These are phyloP conservation scores for Otolemur crassicaudatus DNA, from an alignment of 2,797 vertebrate genomes.

Conservation along the genomic window DNA sequence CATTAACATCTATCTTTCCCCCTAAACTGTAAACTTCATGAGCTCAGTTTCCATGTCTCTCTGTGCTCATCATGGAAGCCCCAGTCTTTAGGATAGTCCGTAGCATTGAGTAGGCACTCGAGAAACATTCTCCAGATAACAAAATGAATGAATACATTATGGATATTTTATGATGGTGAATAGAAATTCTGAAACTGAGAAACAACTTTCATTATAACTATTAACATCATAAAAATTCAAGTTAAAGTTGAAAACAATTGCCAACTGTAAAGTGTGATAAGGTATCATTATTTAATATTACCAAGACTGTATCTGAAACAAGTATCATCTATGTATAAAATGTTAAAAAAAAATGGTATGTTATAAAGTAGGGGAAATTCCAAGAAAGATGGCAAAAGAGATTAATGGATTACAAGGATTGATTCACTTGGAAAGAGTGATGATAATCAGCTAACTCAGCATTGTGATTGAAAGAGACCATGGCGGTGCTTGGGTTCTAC, in stretches of 20 bases:
- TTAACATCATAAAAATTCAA: slow-evolving; percentile 17
- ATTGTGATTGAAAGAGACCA: not conserved
- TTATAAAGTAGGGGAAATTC: not conserved
- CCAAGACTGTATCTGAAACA: slow-evolving; percentile 21
- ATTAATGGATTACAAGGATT: slow-evolving; percentile 23
- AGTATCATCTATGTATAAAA: not conserved
- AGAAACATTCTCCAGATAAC: not conserved
- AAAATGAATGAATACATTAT: not conserved
- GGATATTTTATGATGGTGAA: not conserved
- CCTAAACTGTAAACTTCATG: not conserved
- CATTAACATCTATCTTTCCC: not conserved
- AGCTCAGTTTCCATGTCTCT: not conserved
- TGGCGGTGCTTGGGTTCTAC: not conserved
- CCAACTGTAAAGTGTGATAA: not conserved
- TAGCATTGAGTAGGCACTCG: not conserved
- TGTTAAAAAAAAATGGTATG: not conserved
- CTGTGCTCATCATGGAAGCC: not conserved
- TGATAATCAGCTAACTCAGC: not conserved
- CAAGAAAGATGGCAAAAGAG: slow-evolving; percentile 28
- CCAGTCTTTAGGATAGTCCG: not conserved
- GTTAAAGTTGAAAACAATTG: slow-evolving; percentile 52
- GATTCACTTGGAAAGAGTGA: not conserved
- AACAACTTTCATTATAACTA: not conserved
- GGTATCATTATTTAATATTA: slow-evolving; percentile 15
- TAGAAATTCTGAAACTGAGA: not conserved